Base-by-base conservation (phyloP, 2,113 vertebrate genomes). In the Xenus cinereus region DNA sequence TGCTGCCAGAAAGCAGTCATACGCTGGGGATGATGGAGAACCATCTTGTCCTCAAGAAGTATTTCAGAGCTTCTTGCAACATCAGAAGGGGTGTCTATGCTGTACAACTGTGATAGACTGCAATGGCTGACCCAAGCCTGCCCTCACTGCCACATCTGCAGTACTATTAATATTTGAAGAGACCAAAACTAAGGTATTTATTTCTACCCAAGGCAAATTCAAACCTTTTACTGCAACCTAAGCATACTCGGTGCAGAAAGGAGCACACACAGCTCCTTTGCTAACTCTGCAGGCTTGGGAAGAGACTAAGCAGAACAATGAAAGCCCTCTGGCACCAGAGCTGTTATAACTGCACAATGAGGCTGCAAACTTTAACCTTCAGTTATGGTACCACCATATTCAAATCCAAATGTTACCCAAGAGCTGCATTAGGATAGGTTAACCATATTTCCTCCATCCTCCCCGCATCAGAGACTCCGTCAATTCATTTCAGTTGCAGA, bases 381-480 rank as follows among this genome's bases (percentile, higher is more conserved):
- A 35, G 32, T 33, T 53, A 45, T 1, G 22, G 12, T 54, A 62
- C 14, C 30, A 72, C 14, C 19, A 21, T 32, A 24, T 69, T 82
- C n/a, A 66, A 63, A 91, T 41, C 12, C 53, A 67, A 60, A 26
- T 27, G 35, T 69, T 76, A 18, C 18, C 48, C 43, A 71, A 50
- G 18, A 72, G 6, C 7, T 48, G 7, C 43, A 9, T 16, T 54
- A 57, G 11, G 8, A 46, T 43, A 71, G 15, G 28, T 45, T 19
- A 59, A 37, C 19, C 11, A 28, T 45, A 7, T 9, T 84, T 93
- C n/a, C 43, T 93, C 30, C 0, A 1, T 45, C 18, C 4, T 75
- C 26, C 39, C 10, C 0, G 0, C 37, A 26, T 27, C 37, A n/a
- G 26, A 88, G 37, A 5, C n/a, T 59, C 68, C 30, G 23, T 7